A percentile compares a stretch with the other conserved stretches of the same genome.
Evolutionary conservation across 2,797 vertebrate species (phyloP).

Genomic region (Poeciliopsis gracilis): DNA sequence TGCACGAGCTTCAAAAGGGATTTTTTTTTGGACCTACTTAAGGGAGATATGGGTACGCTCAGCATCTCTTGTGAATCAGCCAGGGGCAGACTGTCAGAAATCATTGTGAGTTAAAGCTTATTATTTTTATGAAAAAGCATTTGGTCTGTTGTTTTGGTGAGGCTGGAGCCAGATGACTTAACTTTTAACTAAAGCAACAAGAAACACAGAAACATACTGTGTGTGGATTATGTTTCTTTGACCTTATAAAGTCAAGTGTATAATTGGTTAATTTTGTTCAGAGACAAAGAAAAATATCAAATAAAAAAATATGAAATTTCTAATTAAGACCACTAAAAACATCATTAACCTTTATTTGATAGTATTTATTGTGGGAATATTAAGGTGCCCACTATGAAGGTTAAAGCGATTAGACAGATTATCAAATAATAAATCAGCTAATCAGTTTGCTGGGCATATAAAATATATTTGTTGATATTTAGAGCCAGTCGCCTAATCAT

Average conservation of each 20-base stretch:
- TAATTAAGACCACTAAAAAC: conserved; percentile 45
- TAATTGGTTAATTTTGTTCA: background rate
- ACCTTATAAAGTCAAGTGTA: conserved; percentile 27
- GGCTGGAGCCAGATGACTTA: conserved; percentile 55
- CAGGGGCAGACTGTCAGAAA: conserved; percentile 2
- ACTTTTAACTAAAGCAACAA: conserved; percentile 54
- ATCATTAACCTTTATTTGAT: conserved; percentile 56
- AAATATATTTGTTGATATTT: conserved; percentile 63
- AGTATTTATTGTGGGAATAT: conserved; percentile 53
- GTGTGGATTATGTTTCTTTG: background rate
- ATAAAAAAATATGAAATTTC: conserved; percentile 54
- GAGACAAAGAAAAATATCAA: conserved; percentile 52
- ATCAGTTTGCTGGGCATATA: conserved; percentile 52
- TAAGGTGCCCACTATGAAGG: conserved; percentile 63
- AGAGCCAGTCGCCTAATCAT: conserved; percentile 35
- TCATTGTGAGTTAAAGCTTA: background rate
- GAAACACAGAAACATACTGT: background rate
- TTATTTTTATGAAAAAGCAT: background rate
- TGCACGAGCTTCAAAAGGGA: background rate
- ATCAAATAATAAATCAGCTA: conserved; percentile 74
- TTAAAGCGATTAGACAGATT: conserved; percentile 70
- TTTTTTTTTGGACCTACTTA: background rate
- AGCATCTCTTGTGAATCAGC: conserved; percentile 4
- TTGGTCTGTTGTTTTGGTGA: conserved; percentile 13
- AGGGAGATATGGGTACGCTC: background rate